phyloP scores from a whole-genome alignment of 2,888 invertebrate genomes.

The Nomada goodeniana region DNA sequence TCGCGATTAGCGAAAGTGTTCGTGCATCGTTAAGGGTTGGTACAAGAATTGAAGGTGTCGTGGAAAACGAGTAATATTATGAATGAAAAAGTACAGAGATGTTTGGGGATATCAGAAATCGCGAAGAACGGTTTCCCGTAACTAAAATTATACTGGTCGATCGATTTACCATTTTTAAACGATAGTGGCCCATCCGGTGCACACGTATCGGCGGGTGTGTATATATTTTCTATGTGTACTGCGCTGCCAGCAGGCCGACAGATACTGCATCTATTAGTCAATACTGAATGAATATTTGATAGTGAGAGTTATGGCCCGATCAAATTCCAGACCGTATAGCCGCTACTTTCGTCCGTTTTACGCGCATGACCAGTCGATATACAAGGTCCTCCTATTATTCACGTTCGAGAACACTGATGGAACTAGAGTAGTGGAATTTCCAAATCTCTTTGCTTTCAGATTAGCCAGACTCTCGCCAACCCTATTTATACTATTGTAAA shows the following conservation, averaged over 20 bases:
- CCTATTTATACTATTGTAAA: no score
- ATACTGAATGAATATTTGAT: slow-evolving; percentile 79
- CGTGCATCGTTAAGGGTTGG: no score
- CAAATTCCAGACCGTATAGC: slow-evolving; percentile 72
- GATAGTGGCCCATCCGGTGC: slow-evolving; percentile 14
- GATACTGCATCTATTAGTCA: slow-evolving; percentile 78
- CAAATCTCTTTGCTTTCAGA: not conserved
- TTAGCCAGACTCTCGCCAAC: no score
- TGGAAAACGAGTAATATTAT: no score
- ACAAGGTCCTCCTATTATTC: slow-evolving; percentile 56
- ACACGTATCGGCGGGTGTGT: slow-evolving; percentile 19
- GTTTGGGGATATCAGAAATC: not conserved
- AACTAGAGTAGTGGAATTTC: slow-evolving; percentile 5
- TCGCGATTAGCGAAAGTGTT: no score
- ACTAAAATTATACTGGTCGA: slow-evolving; percentile 1
- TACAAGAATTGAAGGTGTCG: no score
- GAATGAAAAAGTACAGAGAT: no score
- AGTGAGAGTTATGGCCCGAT: slow-evolving; percentile 75
- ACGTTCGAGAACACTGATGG: slow-evolving; percentile 24
- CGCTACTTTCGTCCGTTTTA: slow-evolving; percentile 72
- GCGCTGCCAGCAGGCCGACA: slow-evolving; percentile 54
- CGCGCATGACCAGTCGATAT: slow-evolving; percentile 52
- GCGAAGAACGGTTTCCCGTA: slow-evolving; percentile 3
- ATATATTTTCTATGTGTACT: slow-evolving; percentile 53
- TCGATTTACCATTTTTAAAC: slow-evolving; percentile 41